These are phyloP conservation scores for Isichthys henryi DNA, from an alignment of 2,113 vertebrate genomes.

Conservation along the genomic window DNA sequence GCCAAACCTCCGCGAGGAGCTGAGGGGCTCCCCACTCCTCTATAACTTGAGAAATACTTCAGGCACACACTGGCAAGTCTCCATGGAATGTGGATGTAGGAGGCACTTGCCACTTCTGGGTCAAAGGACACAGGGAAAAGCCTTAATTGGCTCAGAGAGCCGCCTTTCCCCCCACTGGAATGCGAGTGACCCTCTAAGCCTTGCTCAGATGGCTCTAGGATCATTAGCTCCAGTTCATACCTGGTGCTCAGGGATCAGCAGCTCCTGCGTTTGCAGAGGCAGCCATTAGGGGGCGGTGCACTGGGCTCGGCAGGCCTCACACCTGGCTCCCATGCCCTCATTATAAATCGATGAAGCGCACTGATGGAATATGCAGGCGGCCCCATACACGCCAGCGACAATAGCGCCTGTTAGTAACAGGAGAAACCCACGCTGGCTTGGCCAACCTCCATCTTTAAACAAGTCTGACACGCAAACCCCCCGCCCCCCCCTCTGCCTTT, in stretches of 20 bases:
- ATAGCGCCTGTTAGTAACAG: background rate
- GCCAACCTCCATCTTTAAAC: background rate
- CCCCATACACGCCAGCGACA: background rate
- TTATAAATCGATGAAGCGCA: background rate
- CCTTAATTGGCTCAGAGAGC: background rate
- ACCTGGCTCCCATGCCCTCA: background rate
- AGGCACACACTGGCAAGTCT: conserved; percentile 18
- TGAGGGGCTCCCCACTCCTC: background rate
- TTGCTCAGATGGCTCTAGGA: background rate
- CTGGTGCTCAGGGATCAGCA: background rate
- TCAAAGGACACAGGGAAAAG: conserved; percentile 39
- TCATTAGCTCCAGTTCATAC: background rate
- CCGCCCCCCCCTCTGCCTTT: background rate
- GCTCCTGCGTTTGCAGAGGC: background rate
- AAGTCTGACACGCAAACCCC: background rate
- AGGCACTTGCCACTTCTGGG: conserved; percentile 39
- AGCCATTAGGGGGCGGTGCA: background rate
- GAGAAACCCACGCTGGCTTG: background rate
- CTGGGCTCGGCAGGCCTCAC: background rate
- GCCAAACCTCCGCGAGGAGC: background rate
- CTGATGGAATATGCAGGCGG: background rate
- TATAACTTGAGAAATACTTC: background rate
- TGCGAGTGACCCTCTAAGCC: conserved; percentile 27
- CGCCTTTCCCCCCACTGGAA: conserved; percentile 43
- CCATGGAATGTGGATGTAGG: conserved; percentile 18